A percentile compares a stretch with the other conserved stretches of the same genome.
Conservation (phyloP, 1,140 invertebrate genomes). For the Limonius californicus region DNA sequence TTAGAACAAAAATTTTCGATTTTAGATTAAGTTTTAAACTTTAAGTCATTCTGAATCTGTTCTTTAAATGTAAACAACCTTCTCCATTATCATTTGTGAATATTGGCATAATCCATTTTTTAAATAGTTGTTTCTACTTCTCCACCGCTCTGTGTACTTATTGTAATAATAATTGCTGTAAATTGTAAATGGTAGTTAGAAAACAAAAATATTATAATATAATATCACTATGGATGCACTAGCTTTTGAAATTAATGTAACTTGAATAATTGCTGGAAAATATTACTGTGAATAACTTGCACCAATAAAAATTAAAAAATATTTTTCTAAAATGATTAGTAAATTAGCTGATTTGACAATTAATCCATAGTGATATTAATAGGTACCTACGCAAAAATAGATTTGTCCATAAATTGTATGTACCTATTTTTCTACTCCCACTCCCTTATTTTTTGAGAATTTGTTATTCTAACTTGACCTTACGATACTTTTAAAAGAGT, state of each 20-base stretch:
- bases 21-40: too few relatives aligned
- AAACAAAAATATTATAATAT: background rate
- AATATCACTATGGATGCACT: background rate
- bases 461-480: background rate
- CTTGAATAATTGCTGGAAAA: too few relatives aligned
- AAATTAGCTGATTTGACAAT: too few relatives aligned
- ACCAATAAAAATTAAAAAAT: too few relatives aligned
- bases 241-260: background rate
- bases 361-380: background rate
- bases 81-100: too few relatives aligned
- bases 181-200: slow-evolving; percentile 7
- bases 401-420: slow-evolving; percentile 1
- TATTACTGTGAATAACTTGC: too few relatives aligned
- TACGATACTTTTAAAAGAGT: background rate
- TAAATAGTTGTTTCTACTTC: background rate
- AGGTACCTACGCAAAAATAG: background rate
- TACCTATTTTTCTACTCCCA: slow-evolving; percentile 13
- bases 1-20: too few relatives aligned
- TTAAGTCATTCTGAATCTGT: too few relatives aligned
- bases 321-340: too few relatives aligned
- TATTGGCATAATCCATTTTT: too few relatives aligned
- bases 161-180: slow-evolving; percentile 4
- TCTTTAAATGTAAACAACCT: too few relatives aligned
- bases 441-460: background rate
- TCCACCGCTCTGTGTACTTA: slow-evolving; percentile 10